Conservation (phyloP, 2,888 invertebrate genomes). For the Phymatocera aterrima region DNA sequence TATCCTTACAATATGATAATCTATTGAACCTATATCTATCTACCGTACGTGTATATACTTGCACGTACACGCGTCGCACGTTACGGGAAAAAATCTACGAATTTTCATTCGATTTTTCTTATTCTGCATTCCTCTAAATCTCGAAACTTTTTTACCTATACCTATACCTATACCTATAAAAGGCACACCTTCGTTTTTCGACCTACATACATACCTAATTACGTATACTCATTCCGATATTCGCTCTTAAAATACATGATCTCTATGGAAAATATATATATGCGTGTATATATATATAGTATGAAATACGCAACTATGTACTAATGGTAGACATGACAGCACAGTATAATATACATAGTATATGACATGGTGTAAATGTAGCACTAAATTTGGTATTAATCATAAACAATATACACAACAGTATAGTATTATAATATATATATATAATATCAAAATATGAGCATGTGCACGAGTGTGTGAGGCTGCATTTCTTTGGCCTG, state of each 20-base stretch:
- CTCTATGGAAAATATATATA: neutral
- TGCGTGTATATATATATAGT: neutral
- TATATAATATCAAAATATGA: conserved; percentile 15
- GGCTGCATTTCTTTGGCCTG: conserved; percentile 26
- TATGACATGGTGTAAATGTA: conserved; percentile 16
- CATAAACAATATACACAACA: conserved; percentile 41
- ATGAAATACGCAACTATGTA: neutral
- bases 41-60: no score
- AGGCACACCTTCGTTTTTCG: no score
- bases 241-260: neutral
- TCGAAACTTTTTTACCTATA: no score
- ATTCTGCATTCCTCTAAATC: no score
- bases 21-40: no score
- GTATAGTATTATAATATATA: conserved; percentile 41
- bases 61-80: no score
- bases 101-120: neutral
- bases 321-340: conserved; percentile 33
- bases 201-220: no score
- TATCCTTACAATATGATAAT: no score
- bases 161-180: no score
- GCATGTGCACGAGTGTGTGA: conserved; percentile 42
- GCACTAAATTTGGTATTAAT: conserved; percentile 33
- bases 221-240: no score
- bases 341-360: conserved; percentile 29
- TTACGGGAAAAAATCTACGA: no score